These are phyloP conservation scores for Pao palembangensis DNA, from an alignment of 2,113 vertebrate species.

Conservation along the genomic window DNA sequence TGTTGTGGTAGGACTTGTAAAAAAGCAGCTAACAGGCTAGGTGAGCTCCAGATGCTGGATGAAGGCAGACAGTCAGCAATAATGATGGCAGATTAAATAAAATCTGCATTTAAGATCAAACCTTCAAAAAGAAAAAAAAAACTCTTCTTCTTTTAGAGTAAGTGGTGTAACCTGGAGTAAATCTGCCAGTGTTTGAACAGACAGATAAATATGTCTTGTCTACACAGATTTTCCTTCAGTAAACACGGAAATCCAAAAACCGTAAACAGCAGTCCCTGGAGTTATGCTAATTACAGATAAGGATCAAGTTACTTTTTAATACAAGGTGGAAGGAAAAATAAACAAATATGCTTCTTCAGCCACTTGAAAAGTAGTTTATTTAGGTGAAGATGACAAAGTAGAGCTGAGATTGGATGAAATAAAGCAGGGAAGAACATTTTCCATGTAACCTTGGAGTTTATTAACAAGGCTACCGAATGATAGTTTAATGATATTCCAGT, in stretches of 20 bases:
- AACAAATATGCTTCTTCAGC: slow-evolving; percentile 6
- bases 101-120: background rate
- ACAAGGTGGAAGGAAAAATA: slow-evolving; percentile 19
- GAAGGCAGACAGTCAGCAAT: too few relatives aligned
- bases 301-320: slow-evolving; percentile 37
- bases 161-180: slow-evolving; percentile 18
- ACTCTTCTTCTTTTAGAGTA: slow-evolving; percentile 16
- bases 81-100: slow-evolving; percentile 1
- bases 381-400: slow-evolving; percentile 13
- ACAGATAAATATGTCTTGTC: slow-evolving; percentile 54
- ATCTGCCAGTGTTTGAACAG: slow-evolving; percentile 47
- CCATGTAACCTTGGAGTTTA: slow-evolving; percentile 17
- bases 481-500: slow-evolving; percentile 12
- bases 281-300: slow-evolving; percentile 66
- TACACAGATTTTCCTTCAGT: slow-evolving; percentile 44
- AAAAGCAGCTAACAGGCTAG: too few relatives aligned
- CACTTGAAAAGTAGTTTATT: slow-evolving; percentile 13
- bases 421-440: background rate
- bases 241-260: slow-evolving; percentile 44
- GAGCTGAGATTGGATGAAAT: slow-evolving; percentile 13
- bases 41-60: too few relatives aligned
- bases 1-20: too few relatives aligned
- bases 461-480: slow-evolving; percentile 23
- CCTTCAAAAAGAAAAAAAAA: slow-evolving; percentile 7
- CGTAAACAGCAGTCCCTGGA: slow-evolving; percentile 49